Percentiles rank a stretch among this genome's conserved stretches.
These are phyloP conservation scores for Sinocyclocheilus maitianheensis DNA, from an alignment of 2,113 vertebrate species.

Conservation along the genomic window DNA sequence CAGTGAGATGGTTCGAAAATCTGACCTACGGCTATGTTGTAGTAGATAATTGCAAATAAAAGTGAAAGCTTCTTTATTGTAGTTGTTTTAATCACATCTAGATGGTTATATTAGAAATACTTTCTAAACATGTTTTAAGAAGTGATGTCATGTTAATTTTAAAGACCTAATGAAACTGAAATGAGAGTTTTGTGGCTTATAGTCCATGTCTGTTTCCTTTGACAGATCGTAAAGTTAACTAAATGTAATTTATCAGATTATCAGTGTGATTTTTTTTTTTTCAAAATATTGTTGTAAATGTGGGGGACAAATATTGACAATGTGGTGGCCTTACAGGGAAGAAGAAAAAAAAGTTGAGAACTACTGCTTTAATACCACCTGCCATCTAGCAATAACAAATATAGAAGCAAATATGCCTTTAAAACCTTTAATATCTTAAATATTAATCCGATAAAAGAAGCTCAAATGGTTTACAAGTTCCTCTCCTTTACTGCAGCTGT, in stretches of 20 bases:
- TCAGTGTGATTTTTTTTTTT: too few species aligned
- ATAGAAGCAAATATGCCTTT: not conserved
- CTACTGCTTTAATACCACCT: not conserved
- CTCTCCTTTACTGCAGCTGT: constrained; percentile 76
- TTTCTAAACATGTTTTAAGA: too few species aligned
- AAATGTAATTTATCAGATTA: not conserved
- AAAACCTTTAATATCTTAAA: not conserved
- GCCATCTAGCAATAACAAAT: not conserved
- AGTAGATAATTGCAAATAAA: too few species aligned
- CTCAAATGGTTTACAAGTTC: not conserved
- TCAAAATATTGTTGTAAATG: too few species aligned
- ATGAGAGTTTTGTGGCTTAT: too few species aligned
- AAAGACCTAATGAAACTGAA: too few species aligned
- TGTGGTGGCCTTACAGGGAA: too few species aligned
- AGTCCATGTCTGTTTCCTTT: not conserved
- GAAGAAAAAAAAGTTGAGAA: not conserved
- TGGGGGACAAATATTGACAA: too few species aligned
- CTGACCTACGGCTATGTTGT: not conserved
- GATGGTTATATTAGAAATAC: too few species aligned
- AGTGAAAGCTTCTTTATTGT: too few species aligned
- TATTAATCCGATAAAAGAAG: not conserved
- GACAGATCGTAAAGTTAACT: not conserved
- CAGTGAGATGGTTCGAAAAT: not conserved
- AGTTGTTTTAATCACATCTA: too few species aligned
- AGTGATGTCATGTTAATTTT: too few species aligned